These are phyloP conservation scores for Anguilla pacifica DNA, from an alignment of 2,797 vertebrate genomes.

Conservation along the genomic window DNA sequence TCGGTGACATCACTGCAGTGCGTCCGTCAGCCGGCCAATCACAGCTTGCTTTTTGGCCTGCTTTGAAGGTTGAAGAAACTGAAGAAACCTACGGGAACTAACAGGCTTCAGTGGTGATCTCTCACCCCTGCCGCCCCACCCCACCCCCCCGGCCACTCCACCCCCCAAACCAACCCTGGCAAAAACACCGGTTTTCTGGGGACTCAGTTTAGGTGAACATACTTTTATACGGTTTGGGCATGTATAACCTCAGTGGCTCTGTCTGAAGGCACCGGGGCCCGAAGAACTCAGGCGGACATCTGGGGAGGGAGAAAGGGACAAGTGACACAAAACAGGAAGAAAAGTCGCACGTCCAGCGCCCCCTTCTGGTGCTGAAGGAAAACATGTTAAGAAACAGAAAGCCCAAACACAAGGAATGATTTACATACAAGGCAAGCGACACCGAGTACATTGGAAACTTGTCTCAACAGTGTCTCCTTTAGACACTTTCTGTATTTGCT, in stretches of 20 bases:
- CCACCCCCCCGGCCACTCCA: no score
- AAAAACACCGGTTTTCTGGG: conserved; percentile 32
- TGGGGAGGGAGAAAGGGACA: conserved; percentile 82
- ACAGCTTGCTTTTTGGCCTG: conserved; percentile 6
- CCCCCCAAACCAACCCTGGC: background rate
- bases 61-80: background rate
- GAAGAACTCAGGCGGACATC: conserved; percentile 84
- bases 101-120: conserved; percentile 64
- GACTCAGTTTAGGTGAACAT: conserved; percentile 71
- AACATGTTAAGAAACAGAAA: background rate
- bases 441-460: background rate
- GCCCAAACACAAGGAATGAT: background rate
- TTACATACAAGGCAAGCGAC: background rate
- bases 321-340: conserved; percentile 74
- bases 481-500: background rate
- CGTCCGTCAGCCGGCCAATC: conserved; percentile 42
- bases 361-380: background rate
- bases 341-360: conserved; percentile 17
- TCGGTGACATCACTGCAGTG: conserved; percentile 64
- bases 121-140: conserved; percentile 18
- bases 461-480: background rate
- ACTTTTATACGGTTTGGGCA: conserved; percentile 83
- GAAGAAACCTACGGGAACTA: conserved; percentile 47
- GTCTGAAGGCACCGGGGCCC: conserved; percentile 84
- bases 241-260: conserved; percentile 83